Percentiles rank a stretch among this genome's conserved stretches.
These are phyloP conservation scores for Gyps fulvus DNA, from an alignment of 2,113 vertebrate genomes.

Conservation along the genomic window DNA sequence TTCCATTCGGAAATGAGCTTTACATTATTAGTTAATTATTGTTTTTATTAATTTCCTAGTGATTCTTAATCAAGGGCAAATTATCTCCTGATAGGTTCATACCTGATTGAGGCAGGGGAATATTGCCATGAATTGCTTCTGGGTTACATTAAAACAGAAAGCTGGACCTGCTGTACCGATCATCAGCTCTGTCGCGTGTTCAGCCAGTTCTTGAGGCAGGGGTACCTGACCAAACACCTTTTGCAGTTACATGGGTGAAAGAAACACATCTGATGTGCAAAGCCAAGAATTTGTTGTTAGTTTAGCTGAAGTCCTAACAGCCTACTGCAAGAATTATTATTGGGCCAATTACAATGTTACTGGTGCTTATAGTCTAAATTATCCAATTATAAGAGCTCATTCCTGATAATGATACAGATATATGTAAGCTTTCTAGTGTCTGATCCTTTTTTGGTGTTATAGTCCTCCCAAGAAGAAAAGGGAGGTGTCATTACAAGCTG, in stretches of 20 bases:
- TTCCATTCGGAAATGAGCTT: neutral
- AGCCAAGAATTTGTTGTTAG: neutral
- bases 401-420: neutral
- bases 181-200: rapidly evolving
- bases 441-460: neutral
- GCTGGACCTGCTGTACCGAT: neutral
- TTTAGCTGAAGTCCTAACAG: neutral
- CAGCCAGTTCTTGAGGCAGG: neutral
- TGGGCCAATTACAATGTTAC: neutral
- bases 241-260: rapidly evolving
- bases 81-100: neutral
- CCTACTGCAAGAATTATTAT: neutral
- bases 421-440: neutral
- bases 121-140: neutral
- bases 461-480: neutral
- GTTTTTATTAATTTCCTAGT: constrained; percentile 28
- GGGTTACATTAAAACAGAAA: neutral
- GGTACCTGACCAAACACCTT: neutral
- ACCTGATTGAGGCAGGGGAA: neutral
- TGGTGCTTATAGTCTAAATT: neutral
- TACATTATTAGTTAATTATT: constrained; percentile 1
- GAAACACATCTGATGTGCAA: neutral
- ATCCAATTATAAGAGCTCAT: neutral
- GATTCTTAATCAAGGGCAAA: constrained; percentile 39
- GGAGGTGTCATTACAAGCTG: neutral